Conservation (phyloP, 2,797 vertebrate species). For the Cacajao melanocephalus region DNA sequence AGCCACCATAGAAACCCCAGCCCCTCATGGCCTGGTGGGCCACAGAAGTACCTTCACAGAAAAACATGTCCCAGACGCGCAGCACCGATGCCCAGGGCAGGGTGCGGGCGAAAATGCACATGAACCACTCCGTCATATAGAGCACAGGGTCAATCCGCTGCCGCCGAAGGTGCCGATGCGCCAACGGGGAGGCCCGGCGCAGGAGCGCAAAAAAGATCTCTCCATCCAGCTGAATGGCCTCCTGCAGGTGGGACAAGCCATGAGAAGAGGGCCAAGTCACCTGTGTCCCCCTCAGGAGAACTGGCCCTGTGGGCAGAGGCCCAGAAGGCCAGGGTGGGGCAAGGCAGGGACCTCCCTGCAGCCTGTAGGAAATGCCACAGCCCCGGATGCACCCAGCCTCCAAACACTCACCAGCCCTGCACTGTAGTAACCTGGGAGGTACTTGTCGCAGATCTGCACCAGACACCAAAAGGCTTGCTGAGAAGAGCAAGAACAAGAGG, state of each 20-base stretch:
- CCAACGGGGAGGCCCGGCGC: conserved; percentile 90
- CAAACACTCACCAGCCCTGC: conserved; percentile 91
- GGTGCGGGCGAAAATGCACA: conserved; percentile 95
- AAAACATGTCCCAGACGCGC: conserved; percentile 97
- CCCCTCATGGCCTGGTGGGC: not conserved
- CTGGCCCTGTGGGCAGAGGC: not conserved
- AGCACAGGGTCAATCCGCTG: conserved; percentile 94
- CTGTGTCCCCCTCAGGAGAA: not conserved
- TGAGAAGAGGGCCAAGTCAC: not conserved
- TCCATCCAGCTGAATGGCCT: conserved; percentile 94
- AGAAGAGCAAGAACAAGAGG: conserved; percentile 39
- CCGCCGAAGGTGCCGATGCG: conserved; percentile 93
- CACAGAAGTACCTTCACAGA: conserved; percentile 91
- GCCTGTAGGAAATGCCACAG: not conserved
- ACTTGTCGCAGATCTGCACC: conserved; percentile 96
- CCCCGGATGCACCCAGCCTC: not conserved
- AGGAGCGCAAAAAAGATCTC: conserved; percentile 94
- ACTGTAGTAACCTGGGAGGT: conserved; percentile 95
- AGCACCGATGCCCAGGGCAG: conserved; percentile 93
- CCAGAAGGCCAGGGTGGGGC: not conserved
- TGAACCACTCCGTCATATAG: conserved; percentile 97
- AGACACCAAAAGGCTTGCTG: conserved; percentile 97
- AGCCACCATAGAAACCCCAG: not conserved
- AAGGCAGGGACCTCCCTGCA: not conserved
- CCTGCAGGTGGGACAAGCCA: conserved; percentile 80